Evolutionary conservation across 2,888 invertebrate species (phyloP), one percentile per base, ranked within the genome.

Genomic region (Leptodirus hochenwartii): DNA sequence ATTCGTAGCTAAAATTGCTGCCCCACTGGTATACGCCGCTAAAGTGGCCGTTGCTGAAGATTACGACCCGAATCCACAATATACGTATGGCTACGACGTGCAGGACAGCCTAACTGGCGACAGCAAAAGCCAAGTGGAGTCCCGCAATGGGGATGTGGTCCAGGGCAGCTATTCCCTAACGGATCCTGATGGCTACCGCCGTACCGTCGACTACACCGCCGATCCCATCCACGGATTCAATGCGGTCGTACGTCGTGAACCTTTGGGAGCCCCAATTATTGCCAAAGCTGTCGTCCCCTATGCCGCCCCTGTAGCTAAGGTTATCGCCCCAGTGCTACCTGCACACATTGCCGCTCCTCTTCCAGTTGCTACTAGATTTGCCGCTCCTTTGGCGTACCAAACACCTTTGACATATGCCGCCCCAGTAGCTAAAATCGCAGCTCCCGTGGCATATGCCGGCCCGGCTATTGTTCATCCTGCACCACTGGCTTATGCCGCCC

Each of bases 151-250:
- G 33, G 64, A 64, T 43, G 58, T 60, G 35, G 66, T 66, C 27
- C 60, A 59, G 39, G 65, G 65, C 31, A 54, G 58, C 36, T 66
- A 65, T 50, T 59, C 59, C 25, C 46, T 65, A 13, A 55, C 59
- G 30, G 65, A 66, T 44, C 56, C 66, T 35, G 65, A 66, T 40
- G 66, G 65, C 40, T 62, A 61, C 33, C 52, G 59, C 35, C 56
- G 65, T 35, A 52, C 59, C 41, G 66, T 66, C 9, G 62, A 65
- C 42, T 66, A 66, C 49, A 60, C 60, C 30, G 63, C 66, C 29
- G 65, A 66, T 49, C 64, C 64, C 25, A 53, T 62, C 33, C 58
- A 65, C 41, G 66, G 65, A 28, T 66, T 66, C 57, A 65, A 66
- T 42, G 65, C 65, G 33, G 60, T 65, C 24, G 66, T 66, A 11